These are phyloP conservation scores for Verasper variegatus DNA, from an alignment of 2,113 vertebrate genomes.

Conservation along the genomic window DNA sequence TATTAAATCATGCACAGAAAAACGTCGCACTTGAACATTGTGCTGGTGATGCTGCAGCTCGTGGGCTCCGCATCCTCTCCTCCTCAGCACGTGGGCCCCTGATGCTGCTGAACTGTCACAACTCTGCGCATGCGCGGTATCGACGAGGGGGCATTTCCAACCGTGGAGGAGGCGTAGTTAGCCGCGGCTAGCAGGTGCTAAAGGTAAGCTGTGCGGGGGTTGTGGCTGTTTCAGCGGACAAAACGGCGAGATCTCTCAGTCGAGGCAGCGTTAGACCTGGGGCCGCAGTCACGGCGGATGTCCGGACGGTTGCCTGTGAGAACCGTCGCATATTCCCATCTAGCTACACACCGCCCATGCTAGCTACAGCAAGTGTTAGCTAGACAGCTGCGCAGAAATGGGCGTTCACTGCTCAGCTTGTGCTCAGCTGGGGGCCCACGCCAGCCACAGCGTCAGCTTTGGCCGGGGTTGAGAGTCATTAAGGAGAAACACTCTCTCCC, in stretches of 20 bases:
- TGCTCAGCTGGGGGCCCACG: slow-evolving; percentile 25
- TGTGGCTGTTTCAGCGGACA: slow-evolving; percentile 9
- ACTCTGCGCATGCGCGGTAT: slow-evolving; percentile 73
- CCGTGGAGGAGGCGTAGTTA: slow-evolving; percentile 78
- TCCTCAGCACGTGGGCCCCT: slow-evolving; percentile 63
- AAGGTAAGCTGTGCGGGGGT: slow-evolving; percentile 75
- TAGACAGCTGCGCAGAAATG: slow-evolving; percentile 73
- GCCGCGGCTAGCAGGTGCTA: slow-evolving; percentile 65
- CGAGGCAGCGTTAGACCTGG: not conserved
- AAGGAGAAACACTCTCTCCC: not conserved
- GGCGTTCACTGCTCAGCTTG: slow-evolving; percentile 74
- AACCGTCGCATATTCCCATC: not conserved
- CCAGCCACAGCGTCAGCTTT: slow-evolving; percentile 2
- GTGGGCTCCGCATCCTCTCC: not conserved
- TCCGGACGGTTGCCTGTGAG: not conserved
- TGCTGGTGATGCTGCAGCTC: not conserved
- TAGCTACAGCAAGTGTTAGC: slow-evolving; percentile 56
- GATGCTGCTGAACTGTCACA: slow-evolving; percentile 61
- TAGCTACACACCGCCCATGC: slow-evolving; percentile 50
- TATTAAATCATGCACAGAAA: too few species aligned
- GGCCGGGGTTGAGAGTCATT: not conserved
- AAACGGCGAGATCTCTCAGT: not conserved
- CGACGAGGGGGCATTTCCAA: slow-evolving; percentile 77
- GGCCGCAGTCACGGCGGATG: accelerated
- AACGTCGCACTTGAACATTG: not conserved